These are phyloP conservation scores for Caenorhabditis latens DNA, from an alignment of 1,140 invertebrate species.

Conservation along the genomic window DNA sequence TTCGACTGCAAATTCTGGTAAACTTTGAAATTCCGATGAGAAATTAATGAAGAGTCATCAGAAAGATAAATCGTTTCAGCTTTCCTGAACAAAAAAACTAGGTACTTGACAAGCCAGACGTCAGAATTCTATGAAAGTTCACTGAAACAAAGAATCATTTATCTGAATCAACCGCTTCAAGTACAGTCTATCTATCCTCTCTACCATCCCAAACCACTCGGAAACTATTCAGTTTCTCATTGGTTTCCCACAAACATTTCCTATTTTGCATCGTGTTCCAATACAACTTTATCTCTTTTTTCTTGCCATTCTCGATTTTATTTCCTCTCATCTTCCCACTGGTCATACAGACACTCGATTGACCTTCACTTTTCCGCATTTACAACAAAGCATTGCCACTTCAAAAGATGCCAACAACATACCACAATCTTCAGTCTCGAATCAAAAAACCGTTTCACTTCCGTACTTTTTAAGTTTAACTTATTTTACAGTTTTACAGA, in stretches of 20 bases:
- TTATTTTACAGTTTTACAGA: not conserved
- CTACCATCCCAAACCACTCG: no score
- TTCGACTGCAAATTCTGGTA: no score
- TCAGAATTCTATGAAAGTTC: no score
- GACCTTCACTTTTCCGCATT: constrained; percentile 25
- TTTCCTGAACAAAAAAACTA: no score
- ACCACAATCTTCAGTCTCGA: constrained; percentile 41
- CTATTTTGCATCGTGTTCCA: constrained; percentile 16
- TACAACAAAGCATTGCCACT: constrained; percentile 41
- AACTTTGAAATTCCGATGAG: no score
- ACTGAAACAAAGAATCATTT: no score
- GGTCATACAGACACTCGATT: constrained; percentile 21
- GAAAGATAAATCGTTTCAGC: no score
- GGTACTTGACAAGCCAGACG: no score
- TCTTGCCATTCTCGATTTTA: constrained; percentile 34
- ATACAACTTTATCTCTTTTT: constrained; percentile 7
- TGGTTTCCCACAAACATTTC: not conserved
- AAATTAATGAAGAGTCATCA: no score
- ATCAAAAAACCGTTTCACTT: constrained; percentile 29
- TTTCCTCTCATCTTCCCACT: constrained; percentile 3
- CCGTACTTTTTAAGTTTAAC: not conserved
- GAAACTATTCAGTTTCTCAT: not conserved
- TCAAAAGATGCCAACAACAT: constrained; percentile 34
- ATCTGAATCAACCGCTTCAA: no score
- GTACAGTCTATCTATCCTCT: no score